phyloP scores from a whole-genome alignment of 2,797 vertebrate genomes.

The Benthosema pterotum region DNA sequence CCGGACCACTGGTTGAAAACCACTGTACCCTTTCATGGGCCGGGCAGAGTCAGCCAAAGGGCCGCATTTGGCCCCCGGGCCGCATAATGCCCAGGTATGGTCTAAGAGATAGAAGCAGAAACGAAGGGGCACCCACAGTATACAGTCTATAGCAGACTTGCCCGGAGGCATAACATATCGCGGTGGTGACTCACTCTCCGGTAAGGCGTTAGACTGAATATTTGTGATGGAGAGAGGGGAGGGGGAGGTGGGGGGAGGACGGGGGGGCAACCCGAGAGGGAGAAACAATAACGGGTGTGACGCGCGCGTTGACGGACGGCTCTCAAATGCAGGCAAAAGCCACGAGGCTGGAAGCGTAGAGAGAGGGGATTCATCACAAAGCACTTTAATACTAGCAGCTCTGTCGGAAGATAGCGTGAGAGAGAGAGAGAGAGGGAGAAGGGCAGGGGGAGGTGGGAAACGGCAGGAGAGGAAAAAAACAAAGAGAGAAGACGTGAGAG shows the following conservation, averaged over 20 bases:
- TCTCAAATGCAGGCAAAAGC: conserved; percentile 1
- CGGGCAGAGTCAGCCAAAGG: too few species aligned
- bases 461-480: not conserved
- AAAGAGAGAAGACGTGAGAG: not conserved
- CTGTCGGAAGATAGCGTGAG: not conserved
- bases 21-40: too few species aligned
- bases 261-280: not conserved
- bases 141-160: too few species aligned
- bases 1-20: too few species aligned
- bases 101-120: too few species aligned
- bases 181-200: not conserved
- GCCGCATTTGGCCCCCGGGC: too few species aligned
- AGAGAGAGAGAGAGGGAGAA: not conserved
- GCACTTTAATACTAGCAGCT: conserved; percentile 1
- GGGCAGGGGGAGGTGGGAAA: not conserved
- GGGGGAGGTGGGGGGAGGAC: conserved; percentile 3
- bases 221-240: conserved; percentile 2
- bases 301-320: not conserved
- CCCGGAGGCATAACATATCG: not conserved
- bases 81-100: too few species aligned
- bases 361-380: conserved; percentile 5
- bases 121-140: too few species aligned
- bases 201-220: not conserved
- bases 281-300: conserved; percentile 1
- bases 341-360: not conserved